phyloP scores from a whole-genome alignment of 2,113 vertebrate genomes.

The Charina bottae region DNA sequence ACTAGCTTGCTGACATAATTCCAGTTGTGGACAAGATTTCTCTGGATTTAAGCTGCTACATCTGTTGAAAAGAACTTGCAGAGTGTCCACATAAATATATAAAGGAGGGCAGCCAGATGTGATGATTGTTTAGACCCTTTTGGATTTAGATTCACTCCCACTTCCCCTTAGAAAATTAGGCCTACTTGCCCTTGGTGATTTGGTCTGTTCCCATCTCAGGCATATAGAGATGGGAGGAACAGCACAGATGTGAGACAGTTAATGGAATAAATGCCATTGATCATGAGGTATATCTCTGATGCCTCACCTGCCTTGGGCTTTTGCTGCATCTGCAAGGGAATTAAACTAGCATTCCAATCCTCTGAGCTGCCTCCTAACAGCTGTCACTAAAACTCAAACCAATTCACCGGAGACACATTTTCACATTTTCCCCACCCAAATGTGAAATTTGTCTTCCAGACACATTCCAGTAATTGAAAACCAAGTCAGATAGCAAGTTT shows the following conservation, averaged over 20 bases:
- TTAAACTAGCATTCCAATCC: conserved; percentile 35
- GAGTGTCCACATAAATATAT: not conserved
- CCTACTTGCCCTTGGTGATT: not conserved
- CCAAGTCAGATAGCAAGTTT: conserved; percentile 48
- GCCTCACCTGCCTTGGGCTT: conserved; percentile 52
- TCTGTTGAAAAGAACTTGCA: conserved; percentile 24
- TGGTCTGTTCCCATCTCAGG: conserved; percentile 10
- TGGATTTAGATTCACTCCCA: conserved; percentile 12
- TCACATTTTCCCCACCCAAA: conserved; percentile 42
- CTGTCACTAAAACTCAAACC: conserved; percentile 47
- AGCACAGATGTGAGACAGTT: conserved; percentile 6
- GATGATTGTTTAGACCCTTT: conserved; percentile 35
- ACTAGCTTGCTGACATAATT: conserved; percentile 62
- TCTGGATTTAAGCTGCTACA: conserved; percentile 38
- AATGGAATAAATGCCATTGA: conserved; percentile 12
- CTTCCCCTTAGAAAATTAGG: not conserved
- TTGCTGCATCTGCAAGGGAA: conserved; percentile 27
- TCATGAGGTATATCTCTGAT: conserved; percentile 1
- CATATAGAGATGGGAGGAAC: conserved; percentile 23
- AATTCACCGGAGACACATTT: conserved; percentile 49
- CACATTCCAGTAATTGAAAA: conserved; percentile 47
- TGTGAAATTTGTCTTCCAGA: conserved; percentile 53
- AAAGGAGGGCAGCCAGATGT: conserved; percentile 30
- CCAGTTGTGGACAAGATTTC: conserved; percentile 58
- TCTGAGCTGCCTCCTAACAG: conserved; percentile 46